Percentiles rank a stretch among this genome's conserved stretches.
Evolutionary conservation across 2,113 vertebrate species (phyloP).

Genomic region (Suricata suricatta): DNA sequence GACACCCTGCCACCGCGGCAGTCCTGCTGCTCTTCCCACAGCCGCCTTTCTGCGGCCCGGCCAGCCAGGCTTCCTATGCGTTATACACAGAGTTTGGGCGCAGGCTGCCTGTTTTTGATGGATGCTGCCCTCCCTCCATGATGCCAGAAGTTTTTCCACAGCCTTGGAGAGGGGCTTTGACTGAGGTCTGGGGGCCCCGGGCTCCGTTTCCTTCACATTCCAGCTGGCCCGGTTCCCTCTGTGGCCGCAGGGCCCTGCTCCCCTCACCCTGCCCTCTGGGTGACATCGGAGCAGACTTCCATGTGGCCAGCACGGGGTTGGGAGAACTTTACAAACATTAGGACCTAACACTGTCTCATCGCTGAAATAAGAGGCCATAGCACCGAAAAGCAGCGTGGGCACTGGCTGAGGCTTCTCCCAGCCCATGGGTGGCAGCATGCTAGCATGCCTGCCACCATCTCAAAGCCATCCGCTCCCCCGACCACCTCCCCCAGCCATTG

Average conservation of each 20-base stretch:
- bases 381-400: constrained; percentile 84
- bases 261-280: constrained; percentile 83
- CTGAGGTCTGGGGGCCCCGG: constrained; percentile 82
- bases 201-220: constrained; percentile 91
- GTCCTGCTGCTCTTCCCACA: not conserved
- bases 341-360: constrained; percentile 99
- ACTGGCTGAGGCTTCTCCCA: constrained; percentile 79
- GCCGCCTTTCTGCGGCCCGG: not conserved
- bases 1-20: not conserved
- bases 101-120: constrained; percentile 21
- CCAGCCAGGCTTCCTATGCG: constrained; percentile 80
- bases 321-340: constrained; percentile 88
- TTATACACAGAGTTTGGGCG: constrained; percentile 88
- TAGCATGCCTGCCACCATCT: constrained; percentile 83
- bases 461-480: constrained; percentile 85
- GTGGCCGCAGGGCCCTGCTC: constrained; percentile 85
- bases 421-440: constrained; percentile 82
- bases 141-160: constrained; percentile 87
- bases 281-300: constrained; percentile 65
- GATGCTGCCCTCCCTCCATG: constrained; percentile 76
- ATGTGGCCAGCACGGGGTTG: constrained; percentile 79
- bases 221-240: constrained; percentile 87
- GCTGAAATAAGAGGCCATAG: constrained; percentile 91
- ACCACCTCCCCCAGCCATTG: constrained; percentile 80
- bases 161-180: constrained; percentile 76